A percentile compares a stretch with the other conserved stretches of the same genome.
These are phyloP conservation scores for Enhydra lutris DNA, from an alignment of 2,113 vertebrate genomes.

Conservation along the genomic window DNA sequence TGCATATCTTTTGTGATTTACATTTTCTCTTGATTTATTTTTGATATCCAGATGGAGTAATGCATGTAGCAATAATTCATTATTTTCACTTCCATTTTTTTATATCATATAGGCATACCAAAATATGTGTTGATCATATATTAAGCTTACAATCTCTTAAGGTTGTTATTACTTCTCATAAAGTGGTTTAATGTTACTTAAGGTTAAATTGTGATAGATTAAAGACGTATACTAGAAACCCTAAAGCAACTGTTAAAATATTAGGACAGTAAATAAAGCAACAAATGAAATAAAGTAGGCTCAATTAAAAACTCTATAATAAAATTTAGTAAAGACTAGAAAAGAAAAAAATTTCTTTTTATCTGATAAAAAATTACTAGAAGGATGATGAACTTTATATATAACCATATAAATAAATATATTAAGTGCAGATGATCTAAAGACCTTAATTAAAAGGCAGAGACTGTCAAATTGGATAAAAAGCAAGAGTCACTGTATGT, in stretches of 20 bases:
- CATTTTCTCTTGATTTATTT: neutral
- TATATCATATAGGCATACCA: neutral
- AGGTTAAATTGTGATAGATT: neutral
- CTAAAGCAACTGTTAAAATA: neutral
- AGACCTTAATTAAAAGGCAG: neutral
- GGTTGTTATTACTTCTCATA: neutral
- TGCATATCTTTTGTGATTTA: neutral
- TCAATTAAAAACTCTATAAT: neutral
- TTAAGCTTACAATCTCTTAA: neutral
- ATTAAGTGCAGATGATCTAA: neutral
- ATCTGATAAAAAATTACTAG: neutral
- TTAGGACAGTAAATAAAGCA: neutral
- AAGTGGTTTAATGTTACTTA: neutral
- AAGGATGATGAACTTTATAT: neutral
- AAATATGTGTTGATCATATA: neutral
- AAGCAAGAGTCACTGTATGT: neutral
- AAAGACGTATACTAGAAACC: neutral
- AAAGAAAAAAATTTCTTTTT: neutral
- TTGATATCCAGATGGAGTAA: neutral
- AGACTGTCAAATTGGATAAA: neutral
- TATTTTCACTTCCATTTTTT: neutral
- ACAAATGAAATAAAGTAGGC: neutral
- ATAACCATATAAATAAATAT: neutral
- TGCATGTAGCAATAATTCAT: neutral
- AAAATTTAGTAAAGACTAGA: neutral